phyloP scores from a whole-genome alignment of 1,140 invertebrate genomes.

The Philaenus spumarius region DNA sequence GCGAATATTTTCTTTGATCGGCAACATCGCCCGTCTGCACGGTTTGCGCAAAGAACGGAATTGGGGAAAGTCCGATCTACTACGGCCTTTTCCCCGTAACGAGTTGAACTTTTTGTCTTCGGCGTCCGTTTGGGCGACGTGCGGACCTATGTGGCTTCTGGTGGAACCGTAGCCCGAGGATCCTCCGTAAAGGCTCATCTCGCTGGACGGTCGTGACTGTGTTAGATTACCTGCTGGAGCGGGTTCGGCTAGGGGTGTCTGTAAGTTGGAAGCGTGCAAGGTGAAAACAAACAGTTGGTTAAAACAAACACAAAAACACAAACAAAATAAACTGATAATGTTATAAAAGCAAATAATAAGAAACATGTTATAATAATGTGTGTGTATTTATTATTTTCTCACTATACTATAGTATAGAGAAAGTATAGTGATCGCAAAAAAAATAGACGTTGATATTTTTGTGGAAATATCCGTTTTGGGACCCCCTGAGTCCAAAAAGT shows the following conservation, averaged over 20 bases:
- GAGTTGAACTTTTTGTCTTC: conserved; percentile 40
- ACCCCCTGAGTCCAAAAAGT: no score
- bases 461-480: no score
- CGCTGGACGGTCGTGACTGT: conserved; percentile 37
- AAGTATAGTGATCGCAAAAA: no score
- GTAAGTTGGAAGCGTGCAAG: conserved; percentile 19
- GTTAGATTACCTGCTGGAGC: neutral
- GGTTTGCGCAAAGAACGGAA: conserved; percentile 25
- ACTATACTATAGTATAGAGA: no score
- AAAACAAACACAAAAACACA: conserved; percentile 21
- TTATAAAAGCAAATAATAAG: no score
- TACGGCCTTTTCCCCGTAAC: conserved; percentile 34
- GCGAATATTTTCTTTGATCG: conserved; percentile 40
- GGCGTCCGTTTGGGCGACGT: conserved; percentile 34
- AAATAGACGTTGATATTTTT: no score
- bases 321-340: conserved; percentile 18
- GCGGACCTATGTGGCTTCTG: conserved; percentile 46
- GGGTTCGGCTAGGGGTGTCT: neutral
- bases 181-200: conserved; percentile 41
- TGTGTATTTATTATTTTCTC: no score
- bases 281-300: conserved; percentile 12
- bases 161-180: conserved; percentile 55
- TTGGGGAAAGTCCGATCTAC: conserved; percentile 24
- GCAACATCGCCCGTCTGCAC: conserved; percentile 39
- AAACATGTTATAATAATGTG: no score